phyloP scores from a whole-genome alignment of 1,140 invertebrate species.

The Lepidotrigona ventralis region DNA sequence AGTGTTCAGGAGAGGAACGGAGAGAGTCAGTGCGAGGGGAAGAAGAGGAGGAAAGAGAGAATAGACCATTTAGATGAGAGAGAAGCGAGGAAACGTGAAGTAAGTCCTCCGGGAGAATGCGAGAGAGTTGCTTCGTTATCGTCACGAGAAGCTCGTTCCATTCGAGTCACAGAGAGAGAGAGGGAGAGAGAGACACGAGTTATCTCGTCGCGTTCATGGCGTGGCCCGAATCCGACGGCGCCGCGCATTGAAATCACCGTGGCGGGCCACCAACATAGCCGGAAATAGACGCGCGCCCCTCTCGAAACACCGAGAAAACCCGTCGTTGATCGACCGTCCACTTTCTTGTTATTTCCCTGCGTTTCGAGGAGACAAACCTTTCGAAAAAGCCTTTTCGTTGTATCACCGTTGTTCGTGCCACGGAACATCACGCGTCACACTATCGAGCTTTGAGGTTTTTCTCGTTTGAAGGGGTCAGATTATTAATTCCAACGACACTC shows the following conservation, averaged over 20 bases:
- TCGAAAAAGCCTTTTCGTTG: background rate
- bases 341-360: background rate
- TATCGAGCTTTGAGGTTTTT: background rate
- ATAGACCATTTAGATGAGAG: background rate
- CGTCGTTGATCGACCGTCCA: background rate
- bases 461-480: background rate
- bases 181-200: conserved; percentile 8
- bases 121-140: conserved; percentile 5
- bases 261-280: conserved; percentile 33
- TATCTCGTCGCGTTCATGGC: conserved; percentile 44
- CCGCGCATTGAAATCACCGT: conserved; percentile 75
- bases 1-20: background rate
- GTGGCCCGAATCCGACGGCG: conserved; percentile 67
- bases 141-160: conserved; percentile 18
- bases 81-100: background rate
- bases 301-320: background rate
- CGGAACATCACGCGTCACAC: background rate
- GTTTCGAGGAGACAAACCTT: background rate
- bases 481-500: background rate
- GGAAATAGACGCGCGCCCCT: conserved; percentile 27
- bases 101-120: background rate
- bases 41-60: background rate
- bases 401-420: background rate
- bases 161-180: background rate
- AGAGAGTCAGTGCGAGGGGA: background rate